Evolutionary conservation across 2,113 vertebrate genomes (phyloP).

Genomic region (Tenebrosternarchus preto): DNA sequence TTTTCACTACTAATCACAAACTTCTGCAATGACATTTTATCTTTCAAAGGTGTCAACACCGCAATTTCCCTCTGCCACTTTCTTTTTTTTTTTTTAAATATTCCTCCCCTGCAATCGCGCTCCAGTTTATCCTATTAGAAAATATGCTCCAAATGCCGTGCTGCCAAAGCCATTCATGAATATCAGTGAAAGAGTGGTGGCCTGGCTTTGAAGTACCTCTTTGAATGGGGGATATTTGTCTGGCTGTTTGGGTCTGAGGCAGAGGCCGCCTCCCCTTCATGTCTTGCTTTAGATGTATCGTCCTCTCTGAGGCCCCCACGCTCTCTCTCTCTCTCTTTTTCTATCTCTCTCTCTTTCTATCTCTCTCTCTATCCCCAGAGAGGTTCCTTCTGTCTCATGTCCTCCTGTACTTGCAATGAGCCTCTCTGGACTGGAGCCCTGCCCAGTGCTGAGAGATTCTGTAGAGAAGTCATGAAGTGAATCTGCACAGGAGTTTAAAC

Average conservation of each 20-base stretch:
- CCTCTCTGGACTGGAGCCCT: background rate
- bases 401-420: background rate
- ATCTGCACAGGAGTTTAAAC: constrained; percentile 10
- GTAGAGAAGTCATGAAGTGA: constrained; percentile 10
- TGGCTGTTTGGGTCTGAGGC: constrained; percentile 51
- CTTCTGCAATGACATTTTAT: constrained; percentile 55
- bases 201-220: constrained; percentile 59
- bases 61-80: constrained; percentile 47
- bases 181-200: constrained; percentile 54
- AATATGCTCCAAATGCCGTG: constrained; percentile 31
- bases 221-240: constrained; percentile 58
- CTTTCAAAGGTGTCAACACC: constrained; percentile 58
- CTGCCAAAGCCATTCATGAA: constrained; percentile 57
- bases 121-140: constrained; percentile 44
- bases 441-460: background rate
- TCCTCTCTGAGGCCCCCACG: constrained; percentile 2
- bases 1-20: constrained; percentile 57
- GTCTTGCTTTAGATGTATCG: constrained; percentile 34
- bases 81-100: constrained; percentile 52
- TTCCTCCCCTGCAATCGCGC: constrained; percentile 55
- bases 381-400: constrained; percentile 15
- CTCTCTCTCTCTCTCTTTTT: background rate
- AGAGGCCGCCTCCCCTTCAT: constrained; percentile 38
- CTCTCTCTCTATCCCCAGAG: constrained; percentile 24
- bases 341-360: constrained; percentile 21